A percentile compares a stretch with the other conserved stretches of the same genome.
phyloP scores from a whole-genome alignment of 2,113 vertebrate species.

The Nasalis larvatus region DNA sequence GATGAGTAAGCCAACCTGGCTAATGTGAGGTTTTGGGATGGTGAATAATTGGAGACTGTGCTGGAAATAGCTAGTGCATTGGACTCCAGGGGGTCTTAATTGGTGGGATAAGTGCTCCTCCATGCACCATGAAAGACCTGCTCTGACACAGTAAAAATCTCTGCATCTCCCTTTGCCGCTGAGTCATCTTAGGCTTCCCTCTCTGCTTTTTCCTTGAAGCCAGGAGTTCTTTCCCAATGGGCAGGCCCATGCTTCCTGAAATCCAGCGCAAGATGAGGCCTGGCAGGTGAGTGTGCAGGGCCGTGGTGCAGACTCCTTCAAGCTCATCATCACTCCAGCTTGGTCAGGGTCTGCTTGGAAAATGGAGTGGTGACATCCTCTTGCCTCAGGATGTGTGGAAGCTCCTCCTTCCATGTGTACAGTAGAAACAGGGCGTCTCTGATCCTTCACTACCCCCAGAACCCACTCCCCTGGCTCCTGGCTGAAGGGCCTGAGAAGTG shows the following conservation, averaged over 20 bases:
- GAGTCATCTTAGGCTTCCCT: background rate
- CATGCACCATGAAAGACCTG: background rate
- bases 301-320: background rate
- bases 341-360: background rate
- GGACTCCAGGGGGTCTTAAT: background rate
- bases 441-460: background rate
- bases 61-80: background rate
- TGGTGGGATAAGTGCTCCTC: background rate
- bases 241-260: background rate
- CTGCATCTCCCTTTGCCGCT: background rate
- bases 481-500: background rate
- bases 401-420: background rate
- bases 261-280: background rate
- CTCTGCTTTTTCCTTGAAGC: background rate
- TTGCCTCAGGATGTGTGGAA: background rate
- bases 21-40: background rate
- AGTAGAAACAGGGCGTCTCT: background rate
- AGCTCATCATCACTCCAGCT: background rate
- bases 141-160: background rate
- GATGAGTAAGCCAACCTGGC: background rate
- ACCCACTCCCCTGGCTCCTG: background rate
- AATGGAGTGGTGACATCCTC: background rate
- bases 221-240: background rate
- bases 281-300: background rate
- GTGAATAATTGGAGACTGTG: background rate